phyloP scores from a whole-genome alignment of 1,140 invertebrate species.

The Tribolium madens region DNA sequence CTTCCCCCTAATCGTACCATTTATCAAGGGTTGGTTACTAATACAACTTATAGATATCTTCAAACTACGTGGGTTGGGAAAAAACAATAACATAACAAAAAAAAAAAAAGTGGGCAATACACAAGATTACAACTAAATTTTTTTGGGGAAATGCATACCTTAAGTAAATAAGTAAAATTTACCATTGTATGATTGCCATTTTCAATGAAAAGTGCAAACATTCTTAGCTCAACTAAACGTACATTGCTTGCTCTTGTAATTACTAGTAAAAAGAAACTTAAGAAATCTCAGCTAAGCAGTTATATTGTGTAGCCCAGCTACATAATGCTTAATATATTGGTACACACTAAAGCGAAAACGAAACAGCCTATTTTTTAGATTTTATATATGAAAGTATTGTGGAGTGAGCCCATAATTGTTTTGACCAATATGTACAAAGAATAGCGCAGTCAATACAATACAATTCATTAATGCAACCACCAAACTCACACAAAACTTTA shows the following conservation, averaged over 20 bases:
- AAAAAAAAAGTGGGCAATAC: background rate
- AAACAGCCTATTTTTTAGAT: slow-evolving; percentile 34
- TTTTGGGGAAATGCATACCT: slow-evolving; percentile 40
- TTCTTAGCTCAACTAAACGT: slow-evolving; percentile 29
- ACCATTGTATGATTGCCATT: slow-evolving; percentile 32
- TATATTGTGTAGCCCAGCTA: slow-evolving; percentile 31
- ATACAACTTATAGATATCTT: slow-evolving; percentile 17
- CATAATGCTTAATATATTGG: slow-evolving; percentile 29
- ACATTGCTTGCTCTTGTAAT: slow-evolving; percentile 4
- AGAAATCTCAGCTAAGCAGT: slow-evolving; percentile 34
- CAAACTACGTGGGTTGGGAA: slow-evolving; percentile 1
- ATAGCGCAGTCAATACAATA: slow-evolving; percentile 25
- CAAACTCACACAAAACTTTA: slow-evolving; percentile 27
- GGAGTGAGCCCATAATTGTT: slow-evolving; percentile 16
- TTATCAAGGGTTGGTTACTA: background rate
- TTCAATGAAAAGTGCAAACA: slow-evolving; percentile 36
- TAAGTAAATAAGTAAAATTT: slow-evolving; percentile 40
- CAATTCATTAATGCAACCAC: slow-evolving; percentile 24
- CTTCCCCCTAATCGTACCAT: slow-evolving; percentile 10
- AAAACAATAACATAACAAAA: slow-evolving; percentile 6
- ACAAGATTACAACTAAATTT: slow-evolving; percentile 1
- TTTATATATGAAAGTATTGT: slow-evolving; percentile 38
- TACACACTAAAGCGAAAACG: slow-evolving; percentile 25
- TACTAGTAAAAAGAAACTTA: slow-evolving; percentile 2
- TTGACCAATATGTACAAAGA: slow-evolving; percentile 30